Percentiles rank a stretch among this genome's conserved stretches.
These are phyloP conservation scores for Globia sparganii DNA, from an alignment of 2,888 invertebrate genomes.

Conservation along the genomic window DNA sequence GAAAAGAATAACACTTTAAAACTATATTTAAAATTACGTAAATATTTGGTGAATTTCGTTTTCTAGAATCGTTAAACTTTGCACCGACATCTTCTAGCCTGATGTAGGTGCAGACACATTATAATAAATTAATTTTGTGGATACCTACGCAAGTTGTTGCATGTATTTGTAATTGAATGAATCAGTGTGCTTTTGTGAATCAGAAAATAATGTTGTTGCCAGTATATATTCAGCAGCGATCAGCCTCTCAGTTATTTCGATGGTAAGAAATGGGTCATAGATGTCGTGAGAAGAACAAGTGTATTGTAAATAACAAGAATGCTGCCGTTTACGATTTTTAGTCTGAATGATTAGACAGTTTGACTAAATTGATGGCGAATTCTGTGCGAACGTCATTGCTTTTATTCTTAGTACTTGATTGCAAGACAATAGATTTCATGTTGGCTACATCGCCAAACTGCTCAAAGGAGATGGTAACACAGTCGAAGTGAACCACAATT, in stretches of 20 bases:
- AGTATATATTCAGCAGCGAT: constrained; percentile 47
- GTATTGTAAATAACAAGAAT: constrained; percentile 60
- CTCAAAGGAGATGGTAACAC: background rate
- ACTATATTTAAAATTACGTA: constrained; percentile 54
- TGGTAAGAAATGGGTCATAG: constrained; percentile 60
- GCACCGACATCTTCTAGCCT: constrained; percentile 39
- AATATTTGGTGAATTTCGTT: constrained; percentile 52
- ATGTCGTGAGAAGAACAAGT: constrained; percentile 54
- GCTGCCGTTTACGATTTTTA: constrained; percentile 64
- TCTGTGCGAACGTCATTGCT: constrained; percentile 61
- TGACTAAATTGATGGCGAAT: constrained; percentile 65
- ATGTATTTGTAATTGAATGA: constrained; percentile 46
- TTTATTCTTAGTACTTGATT: constrained; percentile 50
- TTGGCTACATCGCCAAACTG: constrained; percentile 28
- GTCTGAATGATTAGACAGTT: constrained; percentile 64
- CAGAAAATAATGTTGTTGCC: constrained; percentile 47
- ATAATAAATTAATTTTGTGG: constrained; percentile 46
- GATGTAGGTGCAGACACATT: constrained; percentile 41
- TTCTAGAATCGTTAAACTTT: constrained; percentile 49
- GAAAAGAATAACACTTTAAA: constrained; percentile 46
- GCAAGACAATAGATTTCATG: constrained; percentile 32
- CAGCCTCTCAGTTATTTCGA: constrained; percentile 34
- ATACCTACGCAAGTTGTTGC: constrained; percentile 37
- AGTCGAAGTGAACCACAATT: background rate
- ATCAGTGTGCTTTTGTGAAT: constrained; percentile 56